Conservation (phyloP, 2,113 vertebrate species). For the Dunckerocampus dactyliophorus region DNA sequence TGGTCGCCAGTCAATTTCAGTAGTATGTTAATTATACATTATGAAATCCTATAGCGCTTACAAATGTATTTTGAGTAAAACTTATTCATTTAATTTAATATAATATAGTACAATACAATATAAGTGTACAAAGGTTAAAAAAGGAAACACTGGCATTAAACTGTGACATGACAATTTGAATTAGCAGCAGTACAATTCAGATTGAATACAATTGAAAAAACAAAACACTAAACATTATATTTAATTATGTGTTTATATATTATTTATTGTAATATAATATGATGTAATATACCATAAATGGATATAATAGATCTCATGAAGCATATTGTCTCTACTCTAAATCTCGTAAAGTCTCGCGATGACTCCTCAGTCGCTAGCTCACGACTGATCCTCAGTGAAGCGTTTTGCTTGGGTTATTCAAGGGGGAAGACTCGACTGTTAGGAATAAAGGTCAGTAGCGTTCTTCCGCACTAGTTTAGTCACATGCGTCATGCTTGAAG, state of each 20-base stretch:
- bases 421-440: accelerated
- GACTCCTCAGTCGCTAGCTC: not conserved
- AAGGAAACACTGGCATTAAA: too few relatives aligned
- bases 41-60: too few relatives aligned
- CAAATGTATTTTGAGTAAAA: not conserved
- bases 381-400: not conserved
- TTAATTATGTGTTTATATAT: not conserved
- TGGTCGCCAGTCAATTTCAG: too few relatives aligned
- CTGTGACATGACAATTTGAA: too few relatives aligned
- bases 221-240: not conserved
- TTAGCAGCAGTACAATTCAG: too few relatives aligned
- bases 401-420: not conserved
- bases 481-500: not conserved
- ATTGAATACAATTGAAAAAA: not conserved
- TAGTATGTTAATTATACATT: too few relatives aligned
- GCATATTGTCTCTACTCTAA: too few relatives aligned
- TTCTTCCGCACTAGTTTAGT: not conserved
- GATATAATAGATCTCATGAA: too few relatives aligned
- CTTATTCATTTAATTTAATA: not conserved
- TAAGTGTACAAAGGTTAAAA: not conserved
- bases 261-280: too few relatives aligned
- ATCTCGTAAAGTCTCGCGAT: slow-evolving; percentile 37
- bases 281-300: too few relatives aligned
- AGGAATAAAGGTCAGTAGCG: slow-evolving; percentile 30
- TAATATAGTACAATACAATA: not conserved